These are phyloP conservation scores for Netelia inedita DNA, from an alignment of 2,888 invertebrate genomes.

Conservation along the genomic window DNA sequence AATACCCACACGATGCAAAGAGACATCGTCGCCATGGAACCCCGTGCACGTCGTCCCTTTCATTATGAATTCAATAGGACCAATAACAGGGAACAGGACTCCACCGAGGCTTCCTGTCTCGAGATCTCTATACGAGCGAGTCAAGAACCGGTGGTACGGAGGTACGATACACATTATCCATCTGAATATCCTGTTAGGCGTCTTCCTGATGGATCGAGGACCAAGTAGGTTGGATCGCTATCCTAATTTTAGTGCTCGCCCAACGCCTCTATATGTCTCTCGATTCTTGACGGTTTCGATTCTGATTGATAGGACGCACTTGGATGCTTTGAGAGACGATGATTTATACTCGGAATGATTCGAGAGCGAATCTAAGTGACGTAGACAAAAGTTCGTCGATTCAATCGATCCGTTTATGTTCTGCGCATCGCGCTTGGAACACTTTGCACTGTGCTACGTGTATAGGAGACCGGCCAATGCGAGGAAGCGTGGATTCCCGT, in stretches of 20 bases:
- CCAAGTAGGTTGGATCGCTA: background rate
- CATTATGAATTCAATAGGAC: slow-evolving; percentile 69
- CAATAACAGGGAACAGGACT: slow-evolving; percentile 58
- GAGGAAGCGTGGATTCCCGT: slow-evolving; percentile 11
- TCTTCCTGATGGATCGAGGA: background rate
- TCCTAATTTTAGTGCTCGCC: background rate
- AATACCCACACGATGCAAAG: slow-evolving; percentile 24
- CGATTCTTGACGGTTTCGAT: no score
- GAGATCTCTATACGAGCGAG: slow-evolving; percentile 9
- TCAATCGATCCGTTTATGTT: no score
- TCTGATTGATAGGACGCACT: no score
- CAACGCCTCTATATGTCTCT: no score
- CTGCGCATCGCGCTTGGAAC: no score
- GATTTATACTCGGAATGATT: no score
- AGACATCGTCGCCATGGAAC: slow-evolving; percentile 10
- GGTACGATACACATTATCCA: background rate
- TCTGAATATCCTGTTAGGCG: background rate
- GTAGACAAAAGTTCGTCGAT: no score
- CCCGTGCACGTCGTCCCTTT: slow-evolving; percentile 41
- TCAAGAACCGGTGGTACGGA: background rate
- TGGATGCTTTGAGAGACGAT: no score
- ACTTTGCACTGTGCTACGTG: background rate
- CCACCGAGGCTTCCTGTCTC: slow-evolving; percentile 21
- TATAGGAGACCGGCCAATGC: background rate
- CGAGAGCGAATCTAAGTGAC: no score